A percentile compares a stretch with the other conserved stretches of the same genome.
Evolutionary conservation across 2,113 vertebrate genomes (phyloP).

Genomic region (Carassius gibelio): DNA sequence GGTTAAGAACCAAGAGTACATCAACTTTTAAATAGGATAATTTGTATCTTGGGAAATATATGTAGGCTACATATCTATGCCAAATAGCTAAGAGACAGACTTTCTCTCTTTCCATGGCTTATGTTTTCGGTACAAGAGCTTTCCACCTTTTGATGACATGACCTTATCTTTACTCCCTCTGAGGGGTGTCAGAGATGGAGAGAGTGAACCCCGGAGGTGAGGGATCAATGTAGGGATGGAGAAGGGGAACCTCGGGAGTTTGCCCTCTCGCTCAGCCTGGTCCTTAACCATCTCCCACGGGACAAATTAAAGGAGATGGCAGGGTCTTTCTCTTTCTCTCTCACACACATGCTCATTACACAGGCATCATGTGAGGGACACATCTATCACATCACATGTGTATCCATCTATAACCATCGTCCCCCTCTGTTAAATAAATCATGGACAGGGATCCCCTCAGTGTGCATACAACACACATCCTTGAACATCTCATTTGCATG

Average conservation of each 20-base stretch:
- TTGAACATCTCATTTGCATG: constrained; percentile 11
- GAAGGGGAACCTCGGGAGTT: background rate
- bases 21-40: background rate
- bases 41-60: background rate
- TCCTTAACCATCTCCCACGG: constrained; percentile 13
- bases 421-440: constrained; percentile 58
- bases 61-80: background rate
- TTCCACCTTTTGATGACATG: constrained; percentile 27
- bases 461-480: constrained; percentile 20
- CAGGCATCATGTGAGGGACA: background rate
- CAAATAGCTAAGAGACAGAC: background rate
- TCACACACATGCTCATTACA: constrained; percentile 12
- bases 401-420: constrained; percentile 38
- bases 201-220: constrained; percentile 11
- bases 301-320: constrained; percentile 48
- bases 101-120: background rate
- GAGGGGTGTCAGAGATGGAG: background rate
- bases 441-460: constrained; percentile 34
- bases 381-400: constrained; percentile 22
- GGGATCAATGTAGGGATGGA: constrained; percentile 3
- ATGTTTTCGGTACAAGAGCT: background rate
- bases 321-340: constrained; percentile 24
- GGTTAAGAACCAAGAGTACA: background rate
- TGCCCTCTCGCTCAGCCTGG: background rate
- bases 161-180: background rate